phyloP scores from a whole-genome alignment of 2,113 vertebrate species.

The Rhinolophus ferrumequinum region DNA sequence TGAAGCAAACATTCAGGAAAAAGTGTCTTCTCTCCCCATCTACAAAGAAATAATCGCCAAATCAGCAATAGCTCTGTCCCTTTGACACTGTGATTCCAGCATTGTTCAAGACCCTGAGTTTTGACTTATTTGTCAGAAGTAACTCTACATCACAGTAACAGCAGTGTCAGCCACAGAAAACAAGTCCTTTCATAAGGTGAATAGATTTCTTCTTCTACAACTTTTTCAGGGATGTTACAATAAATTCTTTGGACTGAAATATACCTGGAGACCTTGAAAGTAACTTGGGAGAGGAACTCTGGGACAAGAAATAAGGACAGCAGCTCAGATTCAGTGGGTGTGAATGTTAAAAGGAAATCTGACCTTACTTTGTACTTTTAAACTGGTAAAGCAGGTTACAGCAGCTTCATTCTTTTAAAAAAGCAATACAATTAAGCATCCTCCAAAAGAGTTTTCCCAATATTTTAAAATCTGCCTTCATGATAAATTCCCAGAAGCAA shows the following conservation, averaged over 20 bases:
- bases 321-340: neutral
- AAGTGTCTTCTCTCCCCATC: neutral
- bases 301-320: neutral
- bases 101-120: neutral
- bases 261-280: constrained; percentile 9
- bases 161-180: neutral
- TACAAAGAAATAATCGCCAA: neutral
- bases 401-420: neutral
- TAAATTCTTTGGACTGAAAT: constrained; percentile 5
- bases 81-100: neutral
- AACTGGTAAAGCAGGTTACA: neutral
- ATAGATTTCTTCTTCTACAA: constrained; percentile 5
- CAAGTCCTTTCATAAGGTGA: neutral
- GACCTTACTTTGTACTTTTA: neutral
- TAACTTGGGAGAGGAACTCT: constrained; percentile 8
- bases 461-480: neutral
- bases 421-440: neutral
- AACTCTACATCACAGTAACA: neutral
- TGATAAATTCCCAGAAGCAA: constrained; percentile 6
- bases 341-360: neutral
- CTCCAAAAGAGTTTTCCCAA: neutral
- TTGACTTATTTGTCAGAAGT: neutral
- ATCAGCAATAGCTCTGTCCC: neutral
- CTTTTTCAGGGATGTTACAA: neutral
- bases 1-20: neutral